phyloP scores from a whole-genome alignment of 2,888 invertebrate species.

The Caenorhabditis wallacei region DNA sequence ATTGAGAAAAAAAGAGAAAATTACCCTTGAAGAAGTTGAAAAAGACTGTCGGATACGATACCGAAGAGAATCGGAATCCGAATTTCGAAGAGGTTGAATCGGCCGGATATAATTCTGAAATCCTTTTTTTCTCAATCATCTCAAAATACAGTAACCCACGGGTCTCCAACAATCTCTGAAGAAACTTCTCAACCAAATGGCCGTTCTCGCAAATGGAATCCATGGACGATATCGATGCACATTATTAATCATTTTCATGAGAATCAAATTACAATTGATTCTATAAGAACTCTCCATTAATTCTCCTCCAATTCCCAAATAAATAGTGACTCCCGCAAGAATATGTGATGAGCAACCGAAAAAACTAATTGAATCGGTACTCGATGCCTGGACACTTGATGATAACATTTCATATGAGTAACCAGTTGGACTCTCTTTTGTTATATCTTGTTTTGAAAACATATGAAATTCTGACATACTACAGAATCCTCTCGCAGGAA shows the following conservation, averaged over 20 bases:
- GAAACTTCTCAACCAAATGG: slow-evolving; percentile 8
- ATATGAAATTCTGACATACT: slow-evolving; percentile 31
- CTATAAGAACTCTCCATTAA: slow-evolving; percentile 27
- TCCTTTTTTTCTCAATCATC: neutral
- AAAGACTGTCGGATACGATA: slow-evolving; percentile 9
- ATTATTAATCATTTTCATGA: slow-evolving; percentile 24
- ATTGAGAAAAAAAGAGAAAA: neutral
- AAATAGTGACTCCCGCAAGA: slow-evolving; percentile 17
- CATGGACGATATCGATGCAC: slow-evolving; percentile 30
- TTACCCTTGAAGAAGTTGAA: neutral
- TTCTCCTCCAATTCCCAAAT: slow-evolving; percentile 39
- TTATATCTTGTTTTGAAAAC: slow-evolving; percentile 25
- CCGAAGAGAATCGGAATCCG: slow-evolving; percentile 4
- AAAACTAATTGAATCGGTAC: slow-evolving; percentile 22
- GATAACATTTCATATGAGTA: slow-evolving; percentile 34
- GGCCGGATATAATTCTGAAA: slow-evolving; percentile 16
- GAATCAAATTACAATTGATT: slow-evolving; percentile 31
- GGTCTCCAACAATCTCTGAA: slow-evolving; percentile 23
- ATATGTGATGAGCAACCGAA: slow-evolving; percentile 17
- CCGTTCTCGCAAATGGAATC: slow-evolving; percentile 24
- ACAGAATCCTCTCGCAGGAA: slow-evolving; percentile 20
- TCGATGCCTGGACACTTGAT: slow-evolving; percentile 30
- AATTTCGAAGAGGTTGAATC: neutral
- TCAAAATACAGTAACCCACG: neutral
- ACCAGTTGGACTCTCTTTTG: slow-evolving; percentile 17